Base-by-base conservation (phyloP, 2,113 vertebrate species). In the Hydropotes inermis region DNA sequence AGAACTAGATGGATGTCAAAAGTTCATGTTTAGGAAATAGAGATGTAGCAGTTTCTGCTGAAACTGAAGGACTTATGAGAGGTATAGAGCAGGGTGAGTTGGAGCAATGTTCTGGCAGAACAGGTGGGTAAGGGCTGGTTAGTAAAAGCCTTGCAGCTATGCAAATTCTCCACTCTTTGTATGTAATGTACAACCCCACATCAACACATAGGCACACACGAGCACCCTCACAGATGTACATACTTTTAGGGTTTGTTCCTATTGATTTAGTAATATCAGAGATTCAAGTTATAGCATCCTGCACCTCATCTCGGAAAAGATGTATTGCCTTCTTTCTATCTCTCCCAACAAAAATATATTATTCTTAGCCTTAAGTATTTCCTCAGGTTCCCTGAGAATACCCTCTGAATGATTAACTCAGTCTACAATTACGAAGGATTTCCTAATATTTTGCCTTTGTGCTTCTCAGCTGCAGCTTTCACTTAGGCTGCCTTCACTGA, bases 401-500 rank as follows among this genome's bases (percentile, higher is more conserved):
- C 5, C 60, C 52, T 88, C 45, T 28, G 33, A 94, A 70, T 88
- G 81, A 96, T 91, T 88, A 85, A 95, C 67, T 95, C 57, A 50
- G 13, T 54, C 87, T 58, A 61, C 10, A 76, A 89, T 97, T 83
- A 86, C 78, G 91, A 97, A 96, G 87, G 50, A 64, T 96, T 98
- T 94, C 64, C 28, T 57, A 89, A 55, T 86, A 93, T 79, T 94
- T 88, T 58, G 25, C 52, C 82, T 95, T 89, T 43, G 23, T 95
- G 94, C 90, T 91, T 94, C 5, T 45, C 50, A n/a, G 39, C 57
- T 91, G 50, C 78, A 91, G 93, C 86, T 93, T 93, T 96, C 94
- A 95, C 79, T 97, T 86, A 93, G 50, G 36, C 78, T 96, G 87
- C n/a, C 85, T 86, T 96, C 27, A 7, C 58, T 97, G 98, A 98